Base-by-base conservation (phyloP, 2,797 vertebrate species). In the Lacerta agilis region DNA sequence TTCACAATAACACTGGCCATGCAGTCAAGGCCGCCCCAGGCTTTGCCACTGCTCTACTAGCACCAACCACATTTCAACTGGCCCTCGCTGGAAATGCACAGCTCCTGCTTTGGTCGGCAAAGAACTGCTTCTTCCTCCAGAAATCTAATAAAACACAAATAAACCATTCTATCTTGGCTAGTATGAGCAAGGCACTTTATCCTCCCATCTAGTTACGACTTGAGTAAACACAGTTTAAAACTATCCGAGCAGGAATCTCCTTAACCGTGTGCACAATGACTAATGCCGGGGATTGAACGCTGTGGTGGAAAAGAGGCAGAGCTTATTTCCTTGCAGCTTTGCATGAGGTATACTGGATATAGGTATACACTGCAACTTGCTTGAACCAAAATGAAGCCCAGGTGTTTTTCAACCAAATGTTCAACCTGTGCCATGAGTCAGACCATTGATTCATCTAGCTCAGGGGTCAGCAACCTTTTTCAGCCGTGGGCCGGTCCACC, bases 211-310 rank as follows among this genome's bases (percentile, higher is more conserved):
- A 77, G 27, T 90, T 89, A 86, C 61, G 3, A 15, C 38, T 29
- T 85, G 89, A 33, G 86, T 66, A 80, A 36, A 13, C 45, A 3
- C 61, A 33, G 20, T 82, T 92, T 87, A 87, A 4, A 0, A 87
- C 49, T 1, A 66, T 79, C 36, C 66, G 0, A 0, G 8, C 29
- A 83, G 83, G 78, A 90, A 9, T 0, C 73, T 45, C 77, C 73
- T 77, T 91, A 88, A 93, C 55, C 80, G 3, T 38, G 55, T 78
- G 88, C 1, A 75, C 20, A 83, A 10, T 64, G 84, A 92, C 71
- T 87, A 41, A 11, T 90, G 23, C 13, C 8, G 18, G 17, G 49
- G 71, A 33, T 33, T n/a, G 45, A 29, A 0, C 0, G 10, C 0
- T 0, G 61, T 41, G 8, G 25, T 43, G 55, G 20, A 7, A 82